phyloP scores from a whole-genome alignment of 1,140 invertebrate genomes.

The Drosophila varians region DNA sequence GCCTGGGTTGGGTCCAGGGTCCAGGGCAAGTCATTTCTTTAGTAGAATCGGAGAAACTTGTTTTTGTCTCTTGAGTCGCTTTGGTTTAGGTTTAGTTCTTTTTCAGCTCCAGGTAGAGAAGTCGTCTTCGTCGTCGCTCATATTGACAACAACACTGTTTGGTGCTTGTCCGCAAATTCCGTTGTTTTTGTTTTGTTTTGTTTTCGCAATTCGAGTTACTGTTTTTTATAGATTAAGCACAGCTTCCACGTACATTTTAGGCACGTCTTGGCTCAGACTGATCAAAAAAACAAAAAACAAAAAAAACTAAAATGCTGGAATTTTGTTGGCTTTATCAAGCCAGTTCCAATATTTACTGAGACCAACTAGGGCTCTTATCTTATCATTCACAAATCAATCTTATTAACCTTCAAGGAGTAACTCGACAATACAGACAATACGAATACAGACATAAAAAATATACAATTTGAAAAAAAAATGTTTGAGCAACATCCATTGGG shows the following conservation, averaged over 20 bases:
- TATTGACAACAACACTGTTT: slow-evolving; percentile 18
- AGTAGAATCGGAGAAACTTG: slow-evolving; percentile 10
- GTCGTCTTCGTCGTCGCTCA: slow-evolving; percentile 16
- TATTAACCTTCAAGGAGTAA: too few relatives aligned
- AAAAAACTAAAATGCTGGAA: too few relatives aligned
- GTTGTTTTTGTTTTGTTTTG: slow-evolving; percentile 7
- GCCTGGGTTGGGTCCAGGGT: slow-evolving; percentile 9
- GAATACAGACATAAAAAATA: too few relatives aligned
- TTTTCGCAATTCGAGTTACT: too few relatives aligned
- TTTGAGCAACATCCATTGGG: too few relatives aligned
- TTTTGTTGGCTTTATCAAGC: too few relatives aligned
- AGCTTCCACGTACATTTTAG: not conserved
- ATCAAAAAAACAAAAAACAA: too few relatives aligned
- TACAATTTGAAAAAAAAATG: too few relatives aligned
- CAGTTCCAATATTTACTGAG: too few relatives aligned
- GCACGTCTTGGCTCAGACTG: not conserved
- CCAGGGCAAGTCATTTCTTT: slow-evolving; percentile 11
- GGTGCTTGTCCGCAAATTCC: slow-evolving; percentile 14
- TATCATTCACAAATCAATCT: too few relatives aligned
- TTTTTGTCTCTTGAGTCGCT: slow-evolving; percentile 19
- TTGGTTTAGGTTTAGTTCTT: slow-evolving; percentile 7
- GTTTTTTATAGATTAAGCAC: slow-evolving; percentile 1
- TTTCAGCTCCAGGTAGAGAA: slow-evolving; percentile 9
- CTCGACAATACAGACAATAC: too few relatives aligned
- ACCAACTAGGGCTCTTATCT: too few relatives aligned